Evolutionary conservation across 2,888 invertebrate species (phyloP).

Genomic region (Dascillus cervinus): DNA sequence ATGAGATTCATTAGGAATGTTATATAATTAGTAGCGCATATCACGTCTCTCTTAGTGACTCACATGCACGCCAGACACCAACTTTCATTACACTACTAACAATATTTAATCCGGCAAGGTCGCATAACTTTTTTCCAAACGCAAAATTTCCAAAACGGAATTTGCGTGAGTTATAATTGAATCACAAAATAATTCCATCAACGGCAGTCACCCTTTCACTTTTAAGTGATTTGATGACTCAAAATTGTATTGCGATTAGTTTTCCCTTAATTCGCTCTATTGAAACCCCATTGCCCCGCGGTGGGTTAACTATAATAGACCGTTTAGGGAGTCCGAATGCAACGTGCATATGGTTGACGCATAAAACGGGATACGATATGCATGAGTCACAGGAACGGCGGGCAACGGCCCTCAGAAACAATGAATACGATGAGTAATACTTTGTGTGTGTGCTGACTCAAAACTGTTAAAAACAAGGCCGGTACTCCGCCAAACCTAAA

Average conservation of each 20-base stretch:
- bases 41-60: too few species aligned
- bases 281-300: constrained; percentile 14
- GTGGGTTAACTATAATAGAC: constrained; percentile 13
- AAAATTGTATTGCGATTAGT: constrained; percentile 21
- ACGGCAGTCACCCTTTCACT: too few species aligned
- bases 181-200: too few species aligned
- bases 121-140: too few species aligned
- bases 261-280: constrained; percentile 15
- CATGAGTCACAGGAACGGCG: constrained; percentile 24
- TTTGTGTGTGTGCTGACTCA: constrained; percentile 37
- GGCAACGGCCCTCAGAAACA: constrained; percentile 36
- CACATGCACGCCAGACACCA: too few species aligned
- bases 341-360: constrained; percentile 16
- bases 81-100: too few species aligned
- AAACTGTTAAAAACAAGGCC: constrained; percentile 38
- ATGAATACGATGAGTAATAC: constrained; percentile 39
- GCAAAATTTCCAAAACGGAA: too few species aligned
- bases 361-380: constrained; percentile 17
- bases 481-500: constrained; percentile 29
- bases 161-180: too few species aligned
- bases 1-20: too few species aligned
- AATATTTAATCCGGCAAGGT: too few species aligned
- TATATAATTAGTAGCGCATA: too few species aligned
- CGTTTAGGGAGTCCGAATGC: constrained; percentile 15
- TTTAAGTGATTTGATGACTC: too few species aligned